These are phyloP conservation scores for Drusus annulatus DNA, from an alignment of 1,140 invertebrate species.

Conservation along the genomic window DNA sequence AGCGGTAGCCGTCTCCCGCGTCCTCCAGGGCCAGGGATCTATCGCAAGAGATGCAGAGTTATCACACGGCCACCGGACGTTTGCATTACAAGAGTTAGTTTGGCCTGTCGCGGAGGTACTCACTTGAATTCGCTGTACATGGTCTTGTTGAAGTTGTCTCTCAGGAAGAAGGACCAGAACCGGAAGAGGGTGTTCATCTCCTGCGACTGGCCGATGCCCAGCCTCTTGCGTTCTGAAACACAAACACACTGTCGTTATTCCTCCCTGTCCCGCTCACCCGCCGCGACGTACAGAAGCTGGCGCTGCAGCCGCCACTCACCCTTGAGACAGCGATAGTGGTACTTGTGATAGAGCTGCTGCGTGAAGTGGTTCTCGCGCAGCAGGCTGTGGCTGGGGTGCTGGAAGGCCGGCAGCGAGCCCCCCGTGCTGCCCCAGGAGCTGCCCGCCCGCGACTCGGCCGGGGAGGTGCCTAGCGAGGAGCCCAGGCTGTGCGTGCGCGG, in stretches of 20 bases:
- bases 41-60: too few species aligned
- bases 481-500: slow-evolving; percentile 82
- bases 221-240: slow-evolving; percentile 85
- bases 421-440: slow-evolving; percentile 84
- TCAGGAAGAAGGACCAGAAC: slow-evolving; percentile 99
- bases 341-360: slow-evolving; percentile 97
- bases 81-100: too few species aligned
- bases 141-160: slow-evolving; percentile 97
- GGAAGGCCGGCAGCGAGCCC: slow-evolving; percentile 90
- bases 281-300: too few species aligned
- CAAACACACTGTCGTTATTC: too few species aligned
- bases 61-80: too few species aligned
- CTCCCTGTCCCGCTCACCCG: too few species aligned
- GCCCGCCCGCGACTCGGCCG: slow-evolving; percentile 81
- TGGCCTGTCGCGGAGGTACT: too few species aligned
- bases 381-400: slow-evolving; percentile 96
- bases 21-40: slow-evolving; percentile 91
- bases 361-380: slow-evolving; percentile 98
- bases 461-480: slow-evolving; percentile 77
- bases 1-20: slow-evolving; percentile 91
- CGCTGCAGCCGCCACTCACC: slow-evolving; percentile 71
- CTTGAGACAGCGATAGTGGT: slow-evolving; percentile 93
- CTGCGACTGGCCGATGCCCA: slow-evolving; percentile 93
- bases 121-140: slow-evolving; percentile 97
- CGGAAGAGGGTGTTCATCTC: slow-evolving; percentile 98